Evolutionary conservation across 1,140 invertebrate species (phyloP).

Genomic region (Elymnias hypermnestra): DNA sequence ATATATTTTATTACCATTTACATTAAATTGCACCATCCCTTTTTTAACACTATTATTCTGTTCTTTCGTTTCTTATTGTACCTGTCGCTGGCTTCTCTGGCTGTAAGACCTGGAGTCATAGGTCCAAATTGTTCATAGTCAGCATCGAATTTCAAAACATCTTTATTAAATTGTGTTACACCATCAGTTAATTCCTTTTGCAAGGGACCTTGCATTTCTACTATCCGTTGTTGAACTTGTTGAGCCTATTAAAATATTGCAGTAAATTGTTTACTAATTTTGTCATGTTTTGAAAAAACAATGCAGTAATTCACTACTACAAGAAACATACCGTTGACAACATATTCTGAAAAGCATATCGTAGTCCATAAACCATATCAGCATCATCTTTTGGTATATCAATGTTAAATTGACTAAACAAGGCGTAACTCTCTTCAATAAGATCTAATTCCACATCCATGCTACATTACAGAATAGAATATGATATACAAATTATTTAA

Average conservation of each 20-base stretch:
- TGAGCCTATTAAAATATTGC: slow-evolving; percentile 75
- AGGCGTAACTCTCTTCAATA: slow-evolving; percentile 88
- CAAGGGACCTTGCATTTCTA: slow-evolving; percentile 86
- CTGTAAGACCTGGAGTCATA: slow-evolving; percentile 87
- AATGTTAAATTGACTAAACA: slow-evolving; percentile 83
- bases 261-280: not conserved
- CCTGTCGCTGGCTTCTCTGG: slow-evolving; percentile 89
- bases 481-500: too few species aligned
- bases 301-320: too few species aligned
- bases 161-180: slow-evolving; percentile 81
- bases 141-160: slow-evolving; percentile 82
- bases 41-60: too few species aligned
- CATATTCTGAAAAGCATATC: slow-evolving; percentile 87
- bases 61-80: too few species aligned
- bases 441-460: slow-evolving; percentile 85
- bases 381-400: slow-evolving; percentile 86
- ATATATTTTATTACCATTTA: too few species aligned
- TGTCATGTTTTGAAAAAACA: too few species aligned
- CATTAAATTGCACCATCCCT: too few species aligned
- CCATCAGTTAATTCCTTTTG: slow-evolving; percentile 83
- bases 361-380: slow-evolving; percentile 85
- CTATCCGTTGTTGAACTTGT: slow-evolving; percentile 83
- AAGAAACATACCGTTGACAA: slow-evolving; percentile 78
- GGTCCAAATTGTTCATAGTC: slow-evolving; percentile 88
- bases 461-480: too few species aligned